These are phyloP conservation scores for Melanaphis sacchari DNA, from an alignment of 1,140 invertebrate genomes.

Conservation along the genomic window DNA sequence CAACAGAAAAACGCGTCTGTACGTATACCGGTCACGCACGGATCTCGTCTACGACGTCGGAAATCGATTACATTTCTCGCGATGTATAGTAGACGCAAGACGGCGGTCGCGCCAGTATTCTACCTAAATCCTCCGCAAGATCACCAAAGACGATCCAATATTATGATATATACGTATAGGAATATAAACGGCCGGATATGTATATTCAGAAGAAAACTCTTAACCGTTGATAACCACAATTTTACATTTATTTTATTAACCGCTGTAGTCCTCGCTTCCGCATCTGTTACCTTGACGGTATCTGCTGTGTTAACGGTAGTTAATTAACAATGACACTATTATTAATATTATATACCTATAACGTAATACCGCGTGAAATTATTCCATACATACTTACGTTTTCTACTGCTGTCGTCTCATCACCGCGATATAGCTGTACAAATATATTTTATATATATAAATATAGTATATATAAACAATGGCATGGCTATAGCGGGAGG, in stretches of 20 bases:
- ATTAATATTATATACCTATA: not conserved
- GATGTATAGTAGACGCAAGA: not conserved
- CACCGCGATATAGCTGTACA: conserved; percentile 28
- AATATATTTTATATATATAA: conserved; percentile 33
- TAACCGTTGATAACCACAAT: not conserved
- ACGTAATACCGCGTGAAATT: not conserved
- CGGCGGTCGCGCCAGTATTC: not conserved
- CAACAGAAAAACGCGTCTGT: conserved; percentile 30
- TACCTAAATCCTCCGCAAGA: not conserved
- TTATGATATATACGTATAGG: not conserved
- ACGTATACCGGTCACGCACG: conserved; percentile 50
- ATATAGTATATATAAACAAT: conserved; percentile 16
- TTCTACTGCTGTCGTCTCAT: not conserved
- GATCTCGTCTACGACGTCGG: conserved; percentile 15
- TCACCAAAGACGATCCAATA: not conserved
- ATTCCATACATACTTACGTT: not conserved
- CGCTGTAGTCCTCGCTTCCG: not conserved
- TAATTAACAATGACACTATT: not conserved
- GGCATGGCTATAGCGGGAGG: conserved; percentile 40
- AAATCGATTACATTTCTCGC: conserved; percentile 33
- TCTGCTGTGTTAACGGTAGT: not conserved
- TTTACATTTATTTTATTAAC: not conserved
- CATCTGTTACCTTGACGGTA: too few relatives aligned
- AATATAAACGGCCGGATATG: not conserved
- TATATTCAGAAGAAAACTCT: not conserved